Base-by-base conservation (phyloP, 2,797 vertebrate genomes). In the Myotis myotis region DNA sequence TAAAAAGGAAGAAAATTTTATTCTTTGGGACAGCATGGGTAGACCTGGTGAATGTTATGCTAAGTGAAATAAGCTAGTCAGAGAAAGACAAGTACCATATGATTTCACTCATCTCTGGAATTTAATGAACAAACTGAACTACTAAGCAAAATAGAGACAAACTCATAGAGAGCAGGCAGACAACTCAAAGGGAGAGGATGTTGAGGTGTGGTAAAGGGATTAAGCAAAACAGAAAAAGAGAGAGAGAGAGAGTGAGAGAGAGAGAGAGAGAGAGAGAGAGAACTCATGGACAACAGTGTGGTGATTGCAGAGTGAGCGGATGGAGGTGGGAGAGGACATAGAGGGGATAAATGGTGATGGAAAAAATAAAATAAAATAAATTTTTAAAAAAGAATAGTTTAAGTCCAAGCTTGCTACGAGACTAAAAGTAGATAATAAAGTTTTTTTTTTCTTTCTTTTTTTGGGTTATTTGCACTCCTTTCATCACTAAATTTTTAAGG, bases 401-500 rank as follows among this genome's bases (percentile, higher is more conserved):
- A 79, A 66, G 28, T 85, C 17, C 8, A 92, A 80, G 20, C 12
- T 70, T 80, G 20, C 57, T 78, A 68, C 93, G 7, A 16, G 20
- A 20, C n/a, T 83, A n/a, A 17, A 15, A 76, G 13, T 68, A 16
- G 64, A 41, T 51, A 84, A 80, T 62, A 84, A 44, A 94, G 70
- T 74, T 8, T 36, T 64, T 64, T 28, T n/a, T 8, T n/a, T n/a
- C 13, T 25, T 6, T 51, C 64, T 85, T 68, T 75, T 30, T 28
- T 60, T 41, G 12, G 20, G 6, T 60, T 75, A 76, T 47, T 91
- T 72, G 62, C 7, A 83, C 44, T 81, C 23, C 44, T 97, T 93
- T 94, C 78, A 92, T 90, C 93, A 84, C 81, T 86, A 85, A 75
- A 55, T 87, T 92, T 93, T 96, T 64, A 90, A 86, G 44, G 17